Evolutionary conservation across 1,140 invertebrate genomes (phyloP), one percentile per base, ranked within the genome.

Genomic region (Meloidogyne exigua): DNA sequence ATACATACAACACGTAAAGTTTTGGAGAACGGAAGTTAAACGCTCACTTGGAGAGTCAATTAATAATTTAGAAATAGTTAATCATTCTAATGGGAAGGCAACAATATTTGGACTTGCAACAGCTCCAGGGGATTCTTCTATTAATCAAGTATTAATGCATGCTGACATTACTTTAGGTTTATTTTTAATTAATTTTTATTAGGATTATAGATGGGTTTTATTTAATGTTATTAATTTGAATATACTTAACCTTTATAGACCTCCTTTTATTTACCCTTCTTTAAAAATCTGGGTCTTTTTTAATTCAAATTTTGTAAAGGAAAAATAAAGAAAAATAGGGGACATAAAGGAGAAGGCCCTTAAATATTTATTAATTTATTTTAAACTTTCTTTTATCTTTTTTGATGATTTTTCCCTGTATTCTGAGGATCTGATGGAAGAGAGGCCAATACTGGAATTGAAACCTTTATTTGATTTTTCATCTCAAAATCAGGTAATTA

Each of bases 1-100:
- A 15, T 78, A 68, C 32, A n/a, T 78, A 10, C 76, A 78, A 68
- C 76, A 78, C 28, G 68, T 72, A 12, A 72, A 72, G 39, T 76
- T 76, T 72, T 76, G 75, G 75, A 69, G 75, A 62, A 76, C 42
- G 15, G 75, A 76, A 32, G 81, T 82, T n/a, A 80, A 80, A 64
- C 80, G 80, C 1, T 80, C 79, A 1, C 67, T 82, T 49, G 79
- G 79, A 39, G 80, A 81, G 25, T 42, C 44, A 23, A 76, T 81
- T 36, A 68, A n/a, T 18, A 42, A 81, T 57, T 21, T 81, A 12
- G 23, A 83, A 42, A 57, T 83, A 18, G 64, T 83, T 21, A 32
- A 23, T 4, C 25, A 62, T 25, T 36, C 70, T 2, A 26, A 82
- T 36, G 74, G 75, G 15, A 44, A 66, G 12, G 15, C 66, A 23